phyloP scores from a whole-genome alignment of 92 coral and sea anemone genomes.

The Porites divaricata region DNA sequence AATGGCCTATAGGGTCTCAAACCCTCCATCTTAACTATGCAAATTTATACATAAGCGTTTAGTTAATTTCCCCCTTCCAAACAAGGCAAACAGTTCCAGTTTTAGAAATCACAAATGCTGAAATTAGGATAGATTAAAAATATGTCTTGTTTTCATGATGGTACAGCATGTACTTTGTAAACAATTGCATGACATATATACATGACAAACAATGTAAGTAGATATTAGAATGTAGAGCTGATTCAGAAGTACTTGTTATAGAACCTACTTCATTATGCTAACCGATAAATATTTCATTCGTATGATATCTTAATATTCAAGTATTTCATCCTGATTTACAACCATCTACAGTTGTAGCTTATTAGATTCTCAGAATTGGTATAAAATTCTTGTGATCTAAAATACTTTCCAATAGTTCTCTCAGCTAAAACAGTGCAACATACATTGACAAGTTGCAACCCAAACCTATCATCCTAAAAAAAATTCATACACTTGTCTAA shows the following conservation, averaged over 20 bases:
- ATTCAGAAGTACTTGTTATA: not conserved
- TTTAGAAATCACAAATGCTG: not conserved
- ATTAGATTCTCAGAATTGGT: slow-evolving; percentile 11
- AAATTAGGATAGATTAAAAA: not conserved
- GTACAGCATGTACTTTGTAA: not conserved
- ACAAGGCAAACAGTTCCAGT: not conserved
- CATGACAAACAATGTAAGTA: not conserved
- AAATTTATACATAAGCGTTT: not conserved
- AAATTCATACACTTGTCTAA: slow-evolving; percentile 5
- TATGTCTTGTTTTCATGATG: not conserved
- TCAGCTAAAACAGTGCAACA: not conserved
- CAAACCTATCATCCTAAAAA: not conserved
- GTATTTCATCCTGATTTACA: slow-evolving; percentile 27
- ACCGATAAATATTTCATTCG: slow-evolving; percentile 36
- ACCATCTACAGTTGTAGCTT: slow-evolving; percentile 10
- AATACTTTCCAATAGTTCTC: slow-evolving; percentile 2
- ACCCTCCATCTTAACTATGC: not conserved
- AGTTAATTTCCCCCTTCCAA: not conserved
- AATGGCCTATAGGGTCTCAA: not conserved
- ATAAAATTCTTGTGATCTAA: slow-evolving; percentile 22
- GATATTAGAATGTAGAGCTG: not conserved
- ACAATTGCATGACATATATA: too few species aligned
- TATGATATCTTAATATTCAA: slow-evolving; percentile 14
- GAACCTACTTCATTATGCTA: not conserved
- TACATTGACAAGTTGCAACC: not conserved